Conservation (phyloP, 2,888 invertebrate genomes). For the Homarus gammarus region DNA sequence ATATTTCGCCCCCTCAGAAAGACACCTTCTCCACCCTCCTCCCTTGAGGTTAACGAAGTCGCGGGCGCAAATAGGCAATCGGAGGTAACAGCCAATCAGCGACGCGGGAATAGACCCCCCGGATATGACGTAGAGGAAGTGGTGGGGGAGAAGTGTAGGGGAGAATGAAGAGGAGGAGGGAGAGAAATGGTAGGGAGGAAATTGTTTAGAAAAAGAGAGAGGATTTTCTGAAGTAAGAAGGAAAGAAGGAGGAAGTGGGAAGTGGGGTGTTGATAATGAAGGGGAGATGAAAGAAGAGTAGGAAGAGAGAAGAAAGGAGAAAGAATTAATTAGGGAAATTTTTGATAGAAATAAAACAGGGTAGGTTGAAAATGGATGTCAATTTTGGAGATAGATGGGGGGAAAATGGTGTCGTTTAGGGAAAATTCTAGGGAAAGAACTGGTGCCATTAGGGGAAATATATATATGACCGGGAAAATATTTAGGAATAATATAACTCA, state of each 20-base stretch:
- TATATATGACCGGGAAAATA: too few relatives aligned
- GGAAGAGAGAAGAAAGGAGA: not conserved
- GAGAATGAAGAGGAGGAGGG: not conserved
- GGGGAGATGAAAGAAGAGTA: not conserved
- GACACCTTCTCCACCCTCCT: not conserved
- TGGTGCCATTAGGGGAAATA: too few relatives aligned
- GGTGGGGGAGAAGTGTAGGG: not conserved
- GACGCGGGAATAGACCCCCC: slow-evolving; percentile 15
- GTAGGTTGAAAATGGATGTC: too few relatives aligned
- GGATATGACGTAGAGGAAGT: slow-evolving; percentile 49
- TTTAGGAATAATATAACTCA: too few relatives aligned
- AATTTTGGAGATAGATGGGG: too few relatives aligned
- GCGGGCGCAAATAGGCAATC: slow-evolving; percentile 33
- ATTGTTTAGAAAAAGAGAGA: not conserved
- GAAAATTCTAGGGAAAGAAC: too few relatives aligned
- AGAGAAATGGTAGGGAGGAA: too few relatives aligned
- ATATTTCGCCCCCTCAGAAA: too few relatives aligned
- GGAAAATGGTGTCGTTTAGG: too few relatives aligned
- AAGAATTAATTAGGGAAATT: too few relatives aligned
- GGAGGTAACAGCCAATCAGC: slow-evolving; percentile 52
- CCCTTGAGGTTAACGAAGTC: slow-evolving; percentile 33
- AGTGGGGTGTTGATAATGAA: not conserved
- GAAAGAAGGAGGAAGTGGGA: not conserved
- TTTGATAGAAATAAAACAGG: too few relatives aligned
- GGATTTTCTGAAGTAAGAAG: not conserved